phyloP scores from a whole-genome alignment of 1,140 invertebrate species.

The Cotesia glomerata region DNA sequence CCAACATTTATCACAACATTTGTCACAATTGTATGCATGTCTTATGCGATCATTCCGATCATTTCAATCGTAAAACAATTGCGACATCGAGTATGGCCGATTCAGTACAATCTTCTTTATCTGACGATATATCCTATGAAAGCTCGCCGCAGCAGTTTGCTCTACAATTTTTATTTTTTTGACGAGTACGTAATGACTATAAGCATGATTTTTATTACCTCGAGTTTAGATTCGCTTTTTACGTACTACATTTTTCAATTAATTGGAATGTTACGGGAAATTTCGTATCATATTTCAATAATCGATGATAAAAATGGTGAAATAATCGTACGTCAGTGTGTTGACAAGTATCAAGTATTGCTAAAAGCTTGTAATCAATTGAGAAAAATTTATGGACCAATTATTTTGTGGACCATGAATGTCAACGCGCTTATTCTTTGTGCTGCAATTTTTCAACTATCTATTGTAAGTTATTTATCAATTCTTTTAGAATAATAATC shows the following conservation, averaged over 20 bases:
- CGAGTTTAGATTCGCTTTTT: conserved; percentile 39
- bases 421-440: conserved; percentile 40
- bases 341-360: conserved; percentile 17
- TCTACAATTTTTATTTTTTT: conserved; percentile 31
- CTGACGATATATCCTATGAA: conserved; percentile 25
- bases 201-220: conserved; percentile 22
- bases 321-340: conserved; percentile 27
- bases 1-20: background rate
- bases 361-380: conserved; percentile 21
- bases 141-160: background rate
- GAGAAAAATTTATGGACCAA: conserved; percentile 27
- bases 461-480: conserved; percentile 29
- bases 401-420: conserved; percentile 36
- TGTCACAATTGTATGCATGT: background rate
- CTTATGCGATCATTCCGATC: conserved; percentile 8
- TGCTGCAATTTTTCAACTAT: conserved; percentile 40
- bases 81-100: background rate
- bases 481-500: background rate
- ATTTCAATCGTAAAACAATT: conserved; percentile 5
- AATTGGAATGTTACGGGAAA: conserved; percentile 20
- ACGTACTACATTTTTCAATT: conserved; percentile 42
- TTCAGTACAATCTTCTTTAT: conserved; percentile 25
- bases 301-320: conserved; percentile 25
- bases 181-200: conserved; percentile 9
- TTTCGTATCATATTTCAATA: conserved; percentile 28